phyloP scores from a whole-genome alignment of 1,140 invertebrate species.

The Oncopeltus fasciatus region DNA sequence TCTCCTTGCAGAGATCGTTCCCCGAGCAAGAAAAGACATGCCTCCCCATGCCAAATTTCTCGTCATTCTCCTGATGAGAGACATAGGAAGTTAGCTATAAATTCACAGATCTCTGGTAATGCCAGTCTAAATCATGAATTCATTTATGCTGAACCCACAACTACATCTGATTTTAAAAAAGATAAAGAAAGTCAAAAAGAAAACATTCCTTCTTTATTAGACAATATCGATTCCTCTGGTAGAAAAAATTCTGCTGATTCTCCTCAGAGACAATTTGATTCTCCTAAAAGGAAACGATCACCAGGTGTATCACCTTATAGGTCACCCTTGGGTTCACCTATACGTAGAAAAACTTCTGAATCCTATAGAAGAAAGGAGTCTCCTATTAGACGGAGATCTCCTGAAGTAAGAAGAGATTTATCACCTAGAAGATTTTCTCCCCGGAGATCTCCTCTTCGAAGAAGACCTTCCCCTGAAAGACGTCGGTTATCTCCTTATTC shows the following conservation, averaged over 20 bases:
- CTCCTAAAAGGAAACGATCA: slow-evolving; percentile 1
- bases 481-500: slow-evolving; percentile 10
- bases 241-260: not conserved
- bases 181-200: not conserved
- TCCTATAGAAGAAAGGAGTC: slow-evolving; percentile 1
- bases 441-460: not conserved
- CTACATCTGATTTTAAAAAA: not conserved
- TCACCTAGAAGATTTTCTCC: not conserved
- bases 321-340: not conserved
- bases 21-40: not conserved
- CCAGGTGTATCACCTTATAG: not conserved
- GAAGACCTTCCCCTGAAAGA: not conserved
- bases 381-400: not conserved
- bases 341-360: not conserved
- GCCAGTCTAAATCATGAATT: not conserved
- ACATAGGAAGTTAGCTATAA: not conserved
- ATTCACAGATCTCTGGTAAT: not conserved
- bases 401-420: not conserved
- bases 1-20: not conserved
- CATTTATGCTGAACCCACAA: not conserved
- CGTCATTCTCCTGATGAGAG: not conserved
- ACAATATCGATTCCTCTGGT: not conserved
- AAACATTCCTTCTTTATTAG: not conserved
- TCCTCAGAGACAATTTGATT: not conserved
- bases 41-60: not conserved